These are phyloP conservation scores for Crypturellus tataupa DNA, from an alignment of 2,797 vertebrate species.

Conservation along the genomic window DNA sequence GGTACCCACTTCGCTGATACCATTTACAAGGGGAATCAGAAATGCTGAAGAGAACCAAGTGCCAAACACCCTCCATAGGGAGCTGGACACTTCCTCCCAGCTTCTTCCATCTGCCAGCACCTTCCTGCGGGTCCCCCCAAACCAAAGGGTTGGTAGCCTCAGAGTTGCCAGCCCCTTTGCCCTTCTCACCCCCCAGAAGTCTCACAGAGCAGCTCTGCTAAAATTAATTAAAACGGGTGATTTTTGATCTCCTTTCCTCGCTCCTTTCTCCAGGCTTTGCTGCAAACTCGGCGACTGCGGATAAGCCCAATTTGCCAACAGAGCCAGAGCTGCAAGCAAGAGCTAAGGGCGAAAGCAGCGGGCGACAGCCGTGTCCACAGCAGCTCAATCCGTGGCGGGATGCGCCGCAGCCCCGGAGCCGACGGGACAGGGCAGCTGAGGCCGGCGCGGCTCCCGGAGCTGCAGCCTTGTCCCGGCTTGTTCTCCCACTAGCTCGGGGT, in stretches of 20 bases:
- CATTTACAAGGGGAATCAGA: not conserved
- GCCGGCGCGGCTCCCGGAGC: not conserved
- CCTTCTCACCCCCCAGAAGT: not conserved
- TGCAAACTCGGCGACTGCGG: not conserved
- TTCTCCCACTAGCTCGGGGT: conserved; percentile 44
- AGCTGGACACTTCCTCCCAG: not conserved
- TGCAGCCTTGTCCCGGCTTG: conserved; percentile 69
- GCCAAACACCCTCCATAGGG: not conserved
- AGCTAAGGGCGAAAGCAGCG: not conserved
- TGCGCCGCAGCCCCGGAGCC: accelerated
- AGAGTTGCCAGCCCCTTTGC: not conserved
- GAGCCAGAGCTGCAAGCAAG: not conserved
- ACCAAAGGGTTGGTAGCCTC: not conserved
- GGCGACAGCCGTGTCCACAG: not conserved
- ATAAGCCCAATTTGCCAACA: not conserved
- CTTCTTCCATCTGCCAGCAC: not conserved
- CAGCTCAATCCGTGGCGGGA: accelerated
- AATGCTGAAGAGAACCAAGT: not conserved
- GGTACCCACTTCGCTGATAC: not conserved
- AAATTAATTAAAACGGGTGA: not conserved
- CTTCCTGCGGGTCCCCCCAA: not conserved
- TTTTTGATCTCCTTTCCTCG: not conserved
- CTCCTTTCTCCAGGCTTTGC: not conserved
- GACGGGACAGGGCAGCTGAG: not conserved
- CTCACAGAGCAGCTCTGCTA: no score